These are phyloP conservation scores for Cephalopholis sonnerati DNA, from an alignment of 2,113 vertebrate genomes.

Conservation along the genomic window DNA sequence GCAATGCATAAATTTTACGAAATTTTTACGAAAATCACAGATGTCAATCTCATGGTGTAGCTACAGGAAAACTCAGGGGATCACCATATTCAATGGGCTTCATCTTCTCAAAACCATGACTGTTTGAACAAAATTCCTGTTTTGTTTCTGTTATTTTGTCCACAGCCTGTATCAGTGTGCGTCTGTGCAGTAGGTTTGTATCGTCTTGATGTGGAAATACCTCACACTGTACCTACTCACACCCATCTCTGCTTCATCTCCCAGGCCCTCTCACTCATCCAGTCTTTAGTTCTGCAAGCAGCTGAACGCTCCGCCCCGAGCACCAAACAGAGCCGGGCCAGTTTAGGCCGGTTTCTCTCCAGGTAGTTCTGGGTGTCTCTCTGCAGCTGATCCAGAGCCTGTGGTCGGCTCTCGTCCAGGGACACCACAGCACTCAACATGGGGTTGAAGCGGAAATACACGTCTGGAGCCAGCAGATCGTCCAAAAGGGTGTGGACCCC, in stretches of 20 bases:
- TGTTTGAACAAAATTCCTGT: neutral
- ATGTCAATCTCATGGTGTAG: neutral
- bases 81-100: neutral
- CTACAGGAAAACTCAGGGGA: neutral
- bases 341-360: constrained; percentile 80
- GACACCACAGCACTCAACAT: constrained; percentile 81
- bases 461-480: constrained; percentile 79
- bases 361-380: constrained; percentile 81
- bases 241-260: constrained; percentile 78
- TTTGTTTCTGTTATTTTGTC: constrained; percentile 5
- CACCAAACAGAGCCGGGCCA: constrained; percentile 78
- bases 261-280: constrained; percentile 80
- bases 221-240: constrained; percentile 41
- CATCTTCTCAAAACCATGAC: no score
- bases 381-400: constrained; percentile 76
- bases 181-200: no score
- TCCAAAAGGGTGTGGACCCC: constrained; percentile 85
- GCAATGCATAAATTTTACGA: no score
- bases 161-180: neutral
- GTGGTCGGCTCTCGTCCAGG: constrained; percentile 81
- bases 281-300: constrained; percentile 73
- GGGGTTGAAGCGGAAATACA: constrained; percentile 88
- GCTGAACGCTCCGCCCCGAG: constrained; percentile 77
- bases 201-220: neutral
- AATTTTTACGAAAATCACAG: no score